Percentiles rank a stretch among this genome's conserved stretches.
Conservation (phyloP, 2,888 invertebrate genomes). For the Mimas tiliae region DNA sequence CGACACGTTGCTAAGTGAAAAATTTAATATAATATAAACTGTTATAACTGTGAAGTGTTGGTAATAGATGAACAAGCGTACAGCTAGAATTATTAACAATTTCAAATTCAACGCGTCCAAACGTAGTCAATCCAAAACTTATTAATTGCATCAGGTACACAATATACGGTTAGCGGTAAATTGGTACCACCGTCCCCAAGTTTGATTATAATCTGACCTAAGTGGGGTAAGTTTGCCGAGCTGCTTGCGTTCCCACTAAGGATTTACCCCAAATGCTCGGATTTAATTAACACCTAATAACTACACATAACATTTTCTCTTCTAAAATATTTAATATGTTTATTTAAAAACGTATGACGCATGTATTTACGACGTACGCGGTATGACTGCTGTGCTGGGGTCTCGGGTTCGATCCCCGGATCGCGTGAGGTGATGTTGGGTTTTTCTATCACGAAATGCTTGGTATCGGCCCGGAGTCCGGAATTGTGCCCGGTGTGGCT, state of each 20-base stretch:
- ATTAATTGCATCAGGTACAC: slow-evolving; percentile 53
- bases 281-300: neutral
- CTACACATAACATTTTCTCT: neutral
- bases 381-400: too few relatives aligned
- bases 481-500: too few relatives aligned
- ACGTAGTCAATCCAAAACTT: slow-evolving; percentile 39
- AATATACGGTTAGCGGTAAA: slow-evolving; percentile 44
- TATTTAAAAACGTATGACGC: too few relatives aligned
- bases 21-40: too few relatives aligned
- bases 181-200: slow-evolving; percentile 41
- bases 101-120: neutral
- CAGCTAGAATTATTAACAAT: neutral
- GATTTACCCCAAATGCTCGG: neutral
- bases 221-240: slow-evolving; percentile 30
- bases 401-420: too few relatives aligned
- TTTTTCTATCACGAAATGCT: too few relatives aligned
- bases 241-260: slow-evolving; percentile 31
- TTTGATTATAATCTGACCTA: slow-evolving; percentile 50
- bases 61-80: too few relatives aligned
- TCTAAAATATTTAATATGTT: neutral
- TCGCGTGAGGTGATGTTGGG: too few relatives aligned
- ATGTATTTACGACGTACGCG: too few relatives aligned
- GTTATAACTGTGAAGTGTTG: too few relatives aligned
- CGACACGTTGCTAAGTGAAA: too few relatives aligned
- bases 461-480: too few relatives aligned